Conservation (phyloP, 1,140 invertebrate species). For the Trichogramma pretiosum region DNA sequence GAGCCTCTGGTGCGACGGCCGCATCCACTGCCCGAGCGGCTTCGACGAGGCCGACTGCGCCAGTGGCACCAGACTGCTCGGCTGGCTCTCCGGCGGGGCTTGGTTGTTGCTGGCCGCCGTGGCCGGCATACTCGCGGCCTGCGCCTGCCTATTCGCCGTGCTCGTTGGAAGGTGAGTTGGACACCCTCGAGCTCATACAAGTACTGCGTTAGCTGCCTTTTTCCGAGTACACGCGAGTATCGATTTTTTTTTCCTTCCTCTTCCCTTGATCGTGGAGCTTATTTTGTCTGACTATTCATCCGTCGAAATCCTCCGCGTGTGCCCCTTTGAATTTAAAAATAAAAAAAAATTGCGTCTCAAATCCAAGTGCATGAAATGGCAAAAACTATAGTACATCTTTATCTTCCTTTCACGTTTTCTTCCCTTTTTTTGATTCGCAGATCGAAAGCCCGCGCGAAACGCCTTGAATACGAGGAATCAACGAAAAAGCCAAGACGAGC, state of each 20-base stretch:
- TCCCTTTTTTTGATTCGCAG: conserved; percentile 20
- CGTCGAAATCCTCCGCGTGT: too few species aligned
- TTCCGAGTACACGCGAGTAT: not conserved
- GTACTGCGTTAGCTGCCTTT: not conserved
- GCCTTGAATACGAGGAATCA: conserved; percentile 34
- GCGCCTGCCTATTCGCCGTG: conserved; percentile 39
- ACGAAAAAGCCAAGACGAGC: conserved; percentile 36
- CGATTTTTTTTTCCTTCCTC: not conserved
- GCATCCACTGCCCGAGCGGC: conserved; percentile 73
- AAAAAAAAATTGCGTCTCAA: too few species aligned
- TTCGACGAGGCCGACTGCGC: conserved; percentile 71
- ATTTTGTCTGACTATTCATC: too few species aligned
- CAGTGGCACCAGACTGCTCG: conserved; percentile 40
- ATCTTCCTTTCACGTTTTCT: not conserved
- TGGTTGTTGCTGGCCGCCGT: conserved; percentile 43
- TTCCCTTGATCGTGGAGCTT: not conserved
- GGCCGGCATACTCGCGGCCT: conserved; percentile 43
- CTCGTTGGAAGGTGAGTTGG: conserved; percentile 38
- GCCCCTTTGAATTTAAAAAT: too few species aligned
- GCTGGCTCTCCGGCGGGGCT: conserved; percentile 41
- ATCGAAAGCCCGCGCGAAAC: conserved; percentile 37
- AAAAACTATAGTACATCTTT: too few species aligned
- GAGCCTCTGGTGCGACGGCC: conserved; percentile 79
- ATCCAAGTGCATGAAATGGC: too few species aligned
- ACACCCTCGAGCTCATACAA: not conserved